Evolutionary conservation across 1,140 invertebrate species (phyloP).

Genomic region (Leptinotarsa undecemlineata): DNA sequence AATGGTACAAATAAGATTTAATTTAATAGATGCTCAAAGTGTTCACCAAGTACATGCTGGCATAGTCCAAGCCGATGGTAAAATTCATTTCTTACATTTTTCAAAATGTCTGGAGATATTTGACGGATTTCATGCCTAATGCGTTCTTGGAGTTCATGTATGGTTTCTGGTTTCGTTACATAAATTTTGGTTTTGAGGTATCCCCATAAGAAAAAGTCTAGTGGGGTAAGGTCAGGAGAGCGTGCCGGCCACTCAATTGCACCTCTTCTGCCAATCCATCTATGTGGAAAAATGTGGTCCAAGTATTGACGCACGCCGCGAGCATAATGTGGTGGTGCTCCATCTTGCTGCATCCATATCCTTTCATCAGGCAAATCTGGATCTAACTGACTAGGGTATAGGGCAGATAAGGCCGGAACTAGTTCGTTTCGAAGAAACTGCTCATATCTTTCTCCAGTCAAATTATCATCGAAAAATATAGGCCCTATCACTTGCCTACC

Average conservation of each 20-base stretch:
- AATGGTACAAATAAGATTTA: no score
- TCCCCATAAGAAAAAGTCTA: neutral
- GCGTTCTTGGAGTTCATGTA: no score
- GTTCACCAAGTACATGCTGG: no score
- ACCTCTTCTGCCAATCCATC: neutral
- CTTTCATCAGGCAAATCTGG: neutral
- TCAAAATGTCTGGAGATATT: no score
- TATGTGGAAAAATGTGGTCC: neutral
- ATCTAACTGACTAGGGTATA: neutral
- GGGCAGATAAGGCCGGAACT: neutral
- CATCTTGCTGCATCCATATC: neutral
- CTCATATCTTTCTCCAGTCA: slow-evolving; percentile 36
- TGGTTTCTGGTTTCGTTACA: no score
- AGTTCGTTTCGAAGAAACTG: slow-evolving; percentile 18
- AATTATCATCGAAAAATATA: slow-evolving; percentile 36
- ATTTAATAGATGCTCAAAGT: no score
- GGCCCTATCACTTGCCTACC: slow-evolving; percentile 28
- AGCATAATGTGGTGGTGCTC: neutral
- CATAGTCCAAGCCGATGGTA: no score
- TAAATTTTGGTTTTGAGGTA: no score
- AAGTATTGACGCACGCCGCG: neutral
- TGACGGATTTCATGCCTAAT: no score
- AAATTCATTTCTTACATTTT: no score
- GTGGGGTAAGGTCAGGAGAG: no score
- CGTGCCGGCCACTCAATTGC: neutral